Conservation (phyloP, 2,888 invertebrate species). For the Pristionchus fissidentatus region DNA sequence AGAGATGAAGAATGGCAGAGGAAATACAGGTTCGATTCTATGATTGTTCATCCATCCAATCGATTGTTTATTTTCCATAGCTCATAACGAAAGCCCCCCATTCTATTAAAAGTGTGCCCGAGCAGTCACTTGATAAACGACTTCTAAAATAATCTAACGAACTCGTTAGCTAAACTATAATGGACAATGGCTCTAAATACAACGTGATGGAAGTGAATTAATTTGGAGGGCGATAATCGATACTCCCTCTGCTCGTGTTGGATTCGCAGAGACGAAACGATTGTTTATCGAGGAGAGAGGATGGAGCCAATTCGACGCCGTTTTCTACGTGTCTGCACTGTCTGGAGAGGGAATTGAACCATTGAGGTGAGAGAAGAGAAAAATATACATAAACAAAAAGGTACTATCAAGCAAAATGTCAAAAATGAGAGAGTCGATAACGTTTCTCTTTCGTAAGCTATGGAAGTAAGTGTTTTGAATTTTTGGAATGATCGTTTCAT, state of each 20-base stretch:
- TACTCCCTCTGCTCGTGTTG: constrained; percentile 68
- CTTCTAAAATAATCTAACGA: no score
- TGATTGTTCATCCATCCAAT: no score
- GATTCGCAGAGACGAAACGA: constrained; percentile 65
- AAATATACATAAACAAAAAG: no score
- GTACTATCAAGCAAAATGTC: no score
- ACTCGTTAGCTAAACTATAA: no score
- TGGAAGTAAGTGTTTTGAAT: background rate
- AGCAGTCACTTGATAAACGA: no score
- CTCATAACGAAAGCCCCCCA: no score
- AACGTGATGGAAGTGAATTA: no score
- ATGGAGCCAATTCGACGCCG: constrained; percentile 87
- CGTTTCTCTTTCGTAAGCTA: no score
- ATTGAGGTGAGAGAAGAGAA: background rate
- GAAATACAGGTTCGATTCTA: constrained; percentile 61
- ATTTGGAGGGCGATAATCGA: constrained; percentile 49
- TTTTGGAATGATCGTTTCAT: background rate
- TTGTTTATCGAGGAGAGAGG: constrained; percentile 76
- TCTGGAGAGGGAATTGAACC: constrained; percentile 71
- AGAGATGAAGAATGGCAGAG: constrained; percentile 67
- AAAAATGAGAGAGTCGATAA: no score
- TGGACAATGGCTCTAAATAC: background rate
- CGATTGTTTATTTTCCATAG: no score
- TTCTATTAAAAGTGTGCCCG: no score
- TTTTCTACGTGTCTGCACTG: constrained; percentile 83